phyloP scores from a whole-genome alignment of 2,797 vertebrate genomes.

The Malurus leucopterus region DNA sequence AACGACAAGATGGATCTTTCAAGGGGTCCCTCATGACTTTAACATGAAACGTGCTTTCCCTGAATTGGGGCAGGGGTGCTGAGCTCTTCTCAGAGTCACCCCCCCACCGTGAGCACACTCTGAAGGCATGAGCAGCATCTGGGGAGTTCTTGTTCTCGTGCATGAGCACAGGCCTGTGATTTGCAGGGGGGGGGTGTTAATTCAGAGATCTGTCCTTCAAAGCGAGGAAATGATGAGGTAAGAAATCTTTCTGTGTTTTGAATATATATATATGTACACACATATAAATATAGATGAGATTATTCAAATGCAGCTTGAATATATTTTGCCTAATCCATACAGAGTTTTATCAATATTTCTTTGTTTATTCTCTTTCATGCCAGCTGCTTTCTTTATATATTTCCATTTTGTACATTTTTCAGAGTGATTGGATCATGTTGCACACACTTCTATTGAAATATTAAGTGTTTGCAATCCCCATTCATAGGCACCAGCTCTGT shows the following conservation, averaged over 20 bases:
- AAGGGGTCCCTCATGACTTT: not conserved
- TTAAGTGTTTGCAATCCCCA: slow-evolving; percentile 71
- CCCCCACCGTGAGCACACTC: rapidly evolving
- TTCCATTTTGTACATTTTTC: slow-evolving; percentile 75
- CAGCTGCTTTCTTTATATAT: slow-evolving; percentile 70
- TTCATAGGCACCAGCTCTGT: slow-evolving; percentile 60
- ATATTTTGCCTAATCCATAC: slow-evolving; percentile 70
- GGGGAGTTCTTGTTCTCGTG: not conserved
- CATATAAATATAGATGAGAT: slow-evolving; percentile 62
- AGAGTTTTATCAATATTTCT: slow-evolving; percentile 72
- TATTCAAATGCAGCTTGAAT: slow-evolving; percentile 73
- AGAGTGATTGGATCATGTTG: slow-evolving; percentile 73
- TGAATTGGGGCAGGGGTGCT: not conserved
- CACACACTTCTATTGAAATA: slow-evolving; percentile 73
- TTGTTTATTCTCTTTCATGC: slow-evolving; percentile 70
- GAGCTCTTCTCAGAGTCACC: not conserved
- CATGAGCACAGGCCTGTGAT: not conserved
- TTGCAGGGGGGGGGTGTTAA: slow-evolving; percentile 6
- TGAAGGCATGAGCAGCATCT: not conserved
- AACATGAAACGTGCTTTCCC: not conserved
- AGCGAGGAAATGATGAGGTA: slow-evolving; percentile 42
- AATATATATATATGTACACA: slow-evolving; percentile 34
- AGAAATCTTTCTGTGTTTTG: slow-evolving; percentile 55
- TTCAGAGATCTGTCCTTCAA: slow-evolving; percentile 42
- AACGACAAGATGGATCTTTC: not conserved